A percentile compares a stretch with the other conserved stretches of the same genome.
Evolutionary conservation across 2,797 vertebrate genomes (phyloP).

Genomic region (Neosalanx taihuensis): DNA sequence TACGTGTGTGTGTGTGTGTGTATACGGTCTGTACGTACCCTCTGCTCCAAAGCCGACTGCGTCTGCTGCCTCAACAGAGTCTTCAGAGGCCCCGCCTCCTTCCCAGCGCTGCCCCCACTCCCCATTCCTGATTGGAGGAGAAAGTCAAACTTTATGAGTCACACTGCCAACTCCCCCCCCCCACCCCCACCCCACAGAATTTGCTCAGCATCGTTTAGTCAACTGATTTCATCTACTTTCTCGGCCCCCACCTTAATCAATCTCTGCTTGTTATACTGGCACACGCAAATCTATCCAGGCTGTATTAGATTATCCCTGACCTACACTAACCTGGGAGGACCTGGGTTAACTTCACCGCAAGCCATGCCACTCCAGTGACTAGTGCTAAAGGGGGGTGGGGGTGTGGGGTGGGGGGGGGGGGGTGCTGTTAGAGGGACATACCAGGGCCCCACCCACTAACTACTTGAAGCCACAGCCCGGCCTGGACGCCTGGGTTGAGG

Average conservation of each 20-base stretch:
- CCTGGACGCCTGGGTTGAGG: not conserved
- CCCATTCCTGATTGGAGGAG: slow-evolving; percentile 87
- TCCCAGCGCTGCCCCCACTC: slow-evolving; percentile 94
- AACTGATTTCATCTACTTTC: slow-evolving; percentile 9
- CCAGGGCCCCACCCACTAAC: slow-evolving; percentile 9
- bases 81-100: slow-evolving; percentile 96
- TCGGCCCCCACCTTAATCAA: slow-evolving; percentile 6
- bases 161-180: not conserved
- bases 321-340: not conserved
- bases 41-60: slow-evolving; percentile 92
- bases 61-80: slow-evolving; percentile 96
- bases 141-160: slow-evolving; percentile 29
- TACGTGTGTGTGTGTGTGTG: slow-evolving; percentile 8
- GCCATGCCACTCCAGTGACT: slow-evolving; percentile 16
- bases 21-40: slow-evolving; percentile 75
- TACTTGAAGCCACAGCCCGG: slow-evolving; percentile 37
- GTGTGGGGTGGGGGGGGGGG: not conserved
- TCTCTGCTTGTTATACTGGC: not conserved
- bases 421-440: not conserved
- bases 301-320: not conserved
- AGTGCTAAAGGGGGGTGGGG: not conserved
- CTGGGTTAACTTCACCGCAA: not conserved
- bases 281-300: not conserved
- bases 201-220: not conserved
- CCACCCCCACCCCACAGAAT: not conserved